A percentile compares a stretch with the other conserved stretches of the same genome.
These are phyloP conservation scores for Agrilus biguttatus DNA, from an alignment of 2,888 invertebrate genomes.

Conservation along the genomic window DNA sequence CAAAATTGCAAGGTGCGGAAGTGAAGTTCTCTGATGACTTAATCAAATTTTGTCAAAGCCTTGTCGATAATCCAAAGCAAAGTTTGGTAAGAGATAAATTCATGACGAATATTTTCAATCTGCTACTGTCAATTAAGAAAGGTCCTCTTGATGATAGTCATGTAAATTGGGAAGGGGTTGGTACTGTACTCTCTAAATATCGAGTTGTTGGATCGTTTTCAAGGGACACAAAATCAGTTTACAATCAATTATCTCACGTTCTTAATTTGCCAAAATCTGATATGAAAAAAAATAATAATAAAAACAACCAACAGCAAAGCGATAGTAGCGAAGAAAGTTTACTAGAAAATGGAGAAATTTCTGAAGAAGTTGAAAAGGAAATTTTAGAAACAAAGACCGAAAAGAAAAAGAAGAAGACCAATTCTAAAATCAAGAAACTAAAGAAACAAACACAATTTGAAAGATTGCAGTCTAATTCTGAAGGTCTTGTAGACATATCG, in stretches of 20 bases:
- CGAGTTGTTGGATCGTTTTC: conserved; percentile 26
- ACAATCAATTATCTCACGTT: conserved; percentile 30
- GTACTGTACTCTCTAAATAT: conserved; percentile 25
- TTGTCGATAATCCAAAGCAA: conserved; percentile 22
- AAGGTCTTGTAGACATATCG: conserved; percentile 28
- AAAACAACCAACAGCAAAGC: conserved; percentile 16
- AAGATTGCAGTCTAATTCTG: conserved; percentile 31
- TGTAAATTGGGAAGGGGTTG: conserved; percentile 31
- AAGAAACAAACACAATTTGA: conserved; percentile 35
- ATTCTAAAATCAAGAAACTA: conserved; percentile 24
- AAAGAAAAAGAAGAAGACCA: conserved; percentile 22
- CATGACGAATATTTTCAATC: conserved; percentile 36
- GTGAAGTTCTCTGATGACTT: conserved; percentile 32
- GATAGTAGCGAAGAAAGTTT: conserved; percentile 11
- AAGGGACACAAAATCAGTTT: conserved; percentile 32
- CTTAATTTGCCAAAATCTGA: conserved; percentile 27
- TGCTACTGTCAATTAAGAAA: conserved; percentile 37
- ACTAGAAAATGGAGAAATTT: conserved; percentile 1
- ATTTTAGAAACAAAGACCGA: conserved; percentile 12
- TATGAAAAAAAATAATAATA: conserved; percentile 16
- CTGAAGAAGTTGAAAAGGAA: conserved; percentile 6
- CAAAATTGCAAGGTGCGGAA: conserved; percentile 33
- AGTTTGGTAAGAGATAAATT: conserved; percentile 43
- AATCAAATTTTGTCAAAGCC: conserved; percentile 26
- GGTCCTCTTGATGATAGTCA: conserved; percentile 22